Percentiles rank a stretch among this genome's conserved stretches.
phyloP scores from a whole-genome alignment of 1,140 invertebrate species.

The Bombus soroeensis region DNA sequence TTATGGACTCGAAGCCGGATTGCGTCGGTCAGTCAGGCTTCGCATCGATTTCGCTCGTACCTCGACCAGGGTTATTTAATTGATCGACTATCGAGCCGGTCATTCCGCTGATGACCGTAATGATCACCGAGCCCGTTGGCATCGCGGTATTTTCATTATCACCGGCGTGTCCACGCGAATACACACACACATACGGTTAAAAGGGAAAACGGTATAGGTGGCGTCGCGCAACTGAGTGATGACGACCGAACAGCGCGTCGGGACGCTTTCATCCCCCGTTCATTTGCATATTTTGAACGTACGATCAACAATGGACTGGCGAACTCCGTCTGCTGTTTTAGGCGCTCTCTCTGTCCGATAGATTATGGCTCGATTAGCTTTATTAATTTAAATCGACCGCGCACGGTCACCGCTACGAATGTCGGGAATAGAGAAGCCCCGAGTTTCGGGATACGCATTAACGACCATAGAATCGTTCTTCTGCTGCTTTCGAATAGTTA shows the following conservation, averaged over 20 bases:
- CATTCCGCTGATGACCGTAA: slow-evolving; percentile 74
- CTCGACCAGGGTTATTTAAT: slow-evolving; percentile 67
- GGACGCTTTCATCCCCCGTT: slow-evolving; percentile 62
- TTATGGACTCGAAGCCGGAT: slow-evolving; percentile 16
- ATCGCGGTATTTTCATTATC: slow-evolving; percentile 78
- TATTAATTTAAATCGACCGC: slow-evolving; percentile 73
- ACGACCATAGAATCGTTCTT: background rate
- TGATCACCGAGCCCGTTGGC: slow-evolving; percentile 67
- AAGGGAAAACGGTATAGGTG: slow-evolving; percentile 5
- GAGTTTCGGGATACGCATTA: background rate
- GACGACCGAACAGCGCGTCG: slow-evolving; percentile 55
- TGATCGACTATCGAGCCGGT: slow-evolving; percentile 73
- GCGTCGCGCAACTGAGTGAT: slow-evolving; percentile 64
- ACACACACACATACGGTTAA: background rate
- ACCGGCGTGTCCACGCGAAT: slow-evolving; percentile 18
- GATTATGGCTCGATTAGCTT: slow-evolving; percentile 75
- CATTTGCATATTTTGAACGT: slow-evolving; percentile 75
- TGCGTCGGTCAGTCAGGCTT: slow-evolving; percentile 1
- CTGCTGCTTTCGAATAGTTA: background rate
- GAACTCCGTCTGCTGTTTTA: slow-evolving; percentile 17
- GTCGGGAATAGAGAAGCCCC: background rate
- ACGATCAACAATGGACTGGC: slow-evolving; percentile 57
- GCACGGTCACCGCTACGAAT: slow-evolving; percentile 11
- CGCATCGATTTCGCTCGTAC: slow-evolving; percentile 61
- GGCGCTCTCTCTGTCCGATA: slow-evolving; percentile 51